These are phyloP conservation scores for Manis javanica DNA, from an alignment of 2,797 vertebrate genomes.

Conservation along the genomic window DNA sequence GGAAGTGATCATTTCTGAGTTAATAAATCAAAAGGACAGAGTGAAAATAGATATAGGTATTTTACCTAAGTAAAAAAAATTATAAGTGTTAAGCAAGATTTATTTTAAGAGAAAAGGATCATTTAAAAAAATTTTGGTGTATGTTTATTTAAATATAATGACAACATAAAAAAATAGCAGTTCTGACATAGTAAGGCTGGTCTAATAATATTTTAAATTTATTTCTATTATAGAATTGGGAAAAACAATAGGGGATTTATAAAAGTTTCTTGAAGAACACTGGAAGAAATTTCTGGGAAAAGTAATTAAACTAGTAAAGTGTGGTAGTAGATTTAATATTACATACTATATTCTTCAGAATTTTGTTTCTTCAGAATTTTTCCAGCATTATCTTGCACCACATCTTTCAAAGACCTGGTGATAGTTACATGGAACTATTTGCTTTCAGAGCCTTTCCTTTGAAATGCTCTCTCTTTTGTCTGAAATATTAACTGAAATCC, in stretches of 20 bases:
- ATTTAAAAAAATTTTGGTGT: neutral
- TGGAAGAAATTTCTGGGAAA: neutral
- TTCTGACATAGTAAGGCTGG: neutral
- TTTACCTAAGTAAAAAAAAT: constrained; percentile 5
- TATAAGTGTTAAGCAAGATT: neutral
- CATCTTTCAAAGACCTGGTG: neutral
- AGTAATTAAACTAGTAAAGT: neutral
- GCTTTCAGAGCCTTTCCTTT: neutral
- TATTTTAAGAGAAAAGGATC: neutral
- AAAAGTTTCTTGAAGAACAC: neutral
- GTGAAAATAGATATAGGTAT: neutral
- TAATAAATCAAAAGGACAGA: neutral
- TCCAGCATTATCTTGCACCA: neutral
- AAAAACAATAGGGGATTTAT: neutral
- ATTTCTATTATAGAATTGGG: neutral
- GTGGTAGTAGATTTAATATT: neutral
- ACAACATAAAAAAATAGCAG: neutral
- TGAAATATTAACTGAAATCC: neutral
- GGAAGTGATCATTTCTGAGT: neutral
- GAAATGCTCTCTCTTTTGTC: neutral
- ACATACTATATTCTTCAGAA: neutral
- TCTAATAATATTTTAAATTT: neutral
- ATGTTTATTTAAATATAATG: neutral
- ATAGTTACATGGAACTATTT: neutral
- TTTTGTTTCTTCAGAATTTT: neutral